Percentiles rank a stretch among this genome's conserved stretches.
These are phyloP conservation scores for Hylaeus anthracinus DNA, from an alignment of 1,140 invertebrate genomes.

Conservation along the genomic window DNA sequence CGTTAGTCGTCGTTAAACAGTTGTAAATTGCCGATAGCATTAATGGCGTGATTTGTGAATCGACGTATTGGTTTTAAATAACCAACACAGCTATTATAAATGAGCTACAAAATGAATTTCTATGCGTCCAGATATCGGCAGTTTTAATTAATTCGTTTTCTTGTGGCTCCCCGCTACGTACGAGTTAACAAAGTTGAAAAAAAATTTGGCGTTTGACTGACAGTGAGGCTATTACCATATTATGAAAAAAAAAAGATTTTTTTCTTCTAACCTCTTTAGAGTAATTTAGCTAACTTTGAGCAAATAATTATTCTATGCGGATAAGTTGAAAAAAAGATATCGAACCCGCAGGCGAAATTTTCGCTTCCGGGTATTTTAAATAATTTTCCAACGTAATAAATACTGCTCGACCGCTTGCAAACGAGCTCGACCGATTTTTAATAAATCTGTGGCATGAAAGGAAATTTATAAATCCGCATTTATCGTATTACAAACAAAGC, in stretches of 20 bases:
- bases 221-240: not conserved
- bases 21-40: not conserved
- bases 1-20: not conserved
- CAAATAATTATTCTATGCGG: too few relatives aligned
- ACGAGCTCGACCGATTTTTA: too few relatives aligned
- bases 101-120: not conserved
- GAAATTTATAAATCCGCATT: not conserved
- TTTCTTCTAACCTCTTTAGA: too few relatives aligned
- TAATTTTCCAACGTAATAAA: too few relatives aligned
- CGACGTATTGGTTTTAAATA: constrained; percentile 7
- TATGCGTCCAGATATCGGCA: not conserved
- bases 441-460: too few relatives aligned
- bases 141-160: not conserved
- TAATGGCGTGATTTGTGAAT: constrained; percentile 13
- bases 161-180: not conserved
- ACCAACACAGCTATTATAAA: not conserved
- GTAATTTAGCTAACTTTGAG: too few relatives aligned
- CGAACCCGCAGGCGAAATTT: too few relatives aligned
- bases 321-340: too few relatives aligned
- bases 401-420: too few relatives aligned
- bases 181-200: not conserved
- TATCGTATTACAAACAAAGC: not conserved
- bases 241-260: not conserved
- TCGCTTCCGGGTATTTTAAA: too few relatives aligned
- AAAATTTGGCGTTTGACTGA: too few relatives aligned